A percentile compares a stretch with the other conserved stretches of the same genome.
Conservation (phyloP, 1,140 invertebrate species). For the Zaprionus ornatus region DNA sequence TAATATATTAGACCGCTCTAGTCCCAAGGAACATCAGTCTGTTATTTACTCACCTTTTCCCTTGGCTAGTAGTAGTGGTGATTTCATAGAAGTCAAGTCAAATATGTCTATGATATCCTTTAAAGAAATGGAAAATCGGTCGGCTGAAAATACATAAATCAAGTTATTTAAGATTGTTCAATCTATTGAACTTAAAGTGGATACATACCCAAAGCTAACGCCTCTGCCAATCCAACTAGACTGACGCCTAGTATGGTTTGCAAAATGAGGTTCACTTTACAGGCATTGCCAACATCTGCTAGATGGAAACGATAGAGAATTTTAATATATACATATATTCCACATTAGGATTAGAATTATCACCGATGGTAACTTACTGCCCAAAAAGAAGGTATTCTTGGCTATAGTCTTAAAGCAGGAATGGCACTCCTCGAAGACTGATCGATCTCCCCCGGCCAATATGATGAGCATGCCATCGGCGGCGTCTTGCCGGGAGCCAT, state of each 20-base stretch:
- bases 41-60: constrained; percentile 87
- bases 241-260: constrained; percentile 94
- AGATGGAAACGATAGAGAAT: constrained; percentile 48
- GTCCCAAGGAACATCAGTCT: not conserved
- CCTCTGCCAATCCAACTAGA: constrained; percentile 94
- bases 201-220: constrained; percentile 89
- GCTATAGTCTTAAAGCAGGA: constrained; percentile 96
- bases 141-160: constrained; percentile 85
- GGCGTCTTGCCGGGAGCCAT: constrained; percentile 94
- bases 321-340: constrained; percentile 41
- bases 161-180: not conserved
- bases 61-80: constrained; percentile 93
- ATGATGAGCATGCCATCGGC: constrained; percentile 95
- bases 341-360: not conserved
- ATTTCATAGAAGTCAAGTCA: constrained; percentile 92
- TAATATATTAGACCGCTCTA: no score
- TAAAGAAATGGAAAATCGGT: constrained; percentile 94
- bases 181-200: not conserved
- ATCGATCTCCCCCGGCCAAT: constrained; percentile 93
- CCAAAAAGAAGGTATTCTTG: constrained; percentile 95
- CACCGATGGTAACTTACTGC: constrained; percentile 83
- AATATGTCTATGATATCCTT: constrained; percentile 96
- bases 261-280: constrained; percentile 97
- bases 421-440: constrained; percentile 95
- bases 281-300: constrained; percentile 96